A percentile compares a stretch with the other conserved stretches of the same genome.
Conservation (phyloP, 2,797 vertebrate species). For the Enteromius anoplus region DNA sequence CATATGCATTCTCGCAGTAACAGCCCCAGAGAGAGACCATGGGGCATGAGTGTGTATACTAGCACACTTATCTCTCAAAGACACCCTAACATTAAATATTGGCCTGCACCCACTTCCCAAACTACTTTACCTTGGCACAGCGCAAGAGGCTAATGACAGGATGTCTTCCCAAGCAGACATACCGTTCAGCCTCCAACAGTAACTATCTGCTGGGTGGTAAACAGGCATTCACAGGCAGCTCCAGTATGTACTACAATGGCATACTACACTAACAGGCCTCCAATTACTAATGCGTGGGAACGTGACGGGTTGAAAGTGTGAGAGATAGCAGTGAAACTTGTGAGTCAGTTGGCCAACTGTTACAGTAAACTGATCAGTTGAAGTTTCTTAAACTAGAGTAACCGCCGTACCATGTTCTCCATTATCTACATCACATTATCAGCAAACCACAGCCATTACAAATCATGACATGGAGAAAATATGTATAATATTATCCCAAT, state of each 20-base stretch:
- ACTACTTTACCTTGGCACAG: conserved; percentile 65
- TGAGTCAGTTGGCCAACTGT: background rate
- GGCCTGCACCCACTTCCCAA: conserved; percentile 67
- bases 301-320: background rate
- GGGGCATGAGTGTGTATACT: conserved; percentile 60
- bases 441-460: background rate
- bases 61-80: conserved; percentile 46
- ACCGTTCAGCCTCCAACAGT: conserved; percentile 65
- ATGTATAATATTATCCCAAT: background rate
- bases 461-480: background rate
- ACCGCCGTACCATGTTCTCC: background rate
- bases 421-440: background rate
- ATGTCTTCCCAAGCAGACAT: conserved; percentile 64
- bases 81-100: conserved; percentile 67
- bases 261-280: conserved; percentile 12
- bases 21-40: conserved; percentile 16
- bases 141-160: conserved; percentile 72
- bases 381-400: background rate
- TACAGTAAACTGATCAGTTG: background rate
- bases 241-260: background rate
- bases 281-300: background rate
- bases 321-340: background rate
- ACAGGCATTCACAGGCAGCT: conserved; percentile 15
- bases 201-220: conserved; percentile 51
- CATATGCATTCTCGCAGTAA: conserved; percentile 41